phyloP scores from a whole-genome alignment of 1,140 invertebrate species.

The Drosophila takahashii region DNA sequence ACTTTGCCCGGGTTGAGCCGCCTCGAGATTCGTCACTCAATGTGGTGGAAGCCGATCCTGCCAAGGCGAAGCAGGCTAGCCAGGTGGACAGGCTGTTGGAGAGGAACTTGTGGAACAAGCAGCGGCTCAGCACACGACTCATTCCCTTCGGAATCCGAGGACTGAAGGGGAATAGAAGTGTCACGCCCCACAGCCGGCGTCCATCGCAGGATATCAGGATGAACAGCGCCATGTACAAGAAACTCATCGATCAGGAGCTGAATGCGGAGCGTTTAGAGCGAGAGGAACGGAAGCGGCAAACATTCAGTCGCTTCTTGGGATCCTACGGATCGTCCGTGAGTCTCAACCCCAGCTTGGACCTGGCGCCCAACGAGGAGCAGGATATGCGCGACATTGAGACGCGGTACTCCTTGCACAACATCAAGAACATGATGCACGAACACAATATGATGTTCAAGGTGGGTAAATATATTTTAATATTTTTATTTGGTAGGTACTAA shows the following conservation, averaged over 20 bases:
- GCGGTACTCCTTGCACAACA: slow-evolving; percentile 9
- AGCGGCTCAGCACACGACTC: background rate
- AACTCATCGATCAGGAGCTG: slow-evolving; percentile 12
- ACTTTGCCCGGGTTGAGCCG: background rate
- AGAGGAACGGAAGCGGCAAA: background rate
- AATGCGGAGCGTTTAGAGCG: background rate
- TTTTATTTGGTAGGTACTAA: too few species aligned
- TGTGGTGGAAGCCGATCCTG: background rate
- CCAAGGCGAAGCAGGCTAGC: too few species aligned
- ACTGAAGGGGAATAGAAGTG: background rate
- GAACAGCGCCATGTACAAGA: background rate
- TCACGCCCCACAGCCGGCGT: background rate
- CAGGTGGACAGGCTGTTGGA: background rate
- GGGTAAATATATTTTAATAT: background rate
- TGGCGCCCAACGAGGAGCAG: slow-evolving; percentile 1
- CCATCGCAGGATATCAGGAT: background rate
- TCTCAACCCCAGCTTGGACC: background rate
- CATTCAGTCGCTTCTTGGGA: too few species aligned
- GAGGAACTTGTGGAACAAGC: background rate
- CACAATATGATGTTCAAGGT: slow-evolving; percentile 11
- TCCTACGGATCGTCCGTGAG: background rate
- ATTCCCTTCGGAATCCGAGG: background rate
- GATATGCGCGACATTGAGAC: slow-evolving; percentile 1
- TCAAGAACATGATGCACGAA: background rate
- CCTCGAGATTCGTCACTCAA: background rate